phyloP scores from a whole-genome alignment of 2,888 invertebrate genomes.

The Eugnorisma glareosa region DNA sequence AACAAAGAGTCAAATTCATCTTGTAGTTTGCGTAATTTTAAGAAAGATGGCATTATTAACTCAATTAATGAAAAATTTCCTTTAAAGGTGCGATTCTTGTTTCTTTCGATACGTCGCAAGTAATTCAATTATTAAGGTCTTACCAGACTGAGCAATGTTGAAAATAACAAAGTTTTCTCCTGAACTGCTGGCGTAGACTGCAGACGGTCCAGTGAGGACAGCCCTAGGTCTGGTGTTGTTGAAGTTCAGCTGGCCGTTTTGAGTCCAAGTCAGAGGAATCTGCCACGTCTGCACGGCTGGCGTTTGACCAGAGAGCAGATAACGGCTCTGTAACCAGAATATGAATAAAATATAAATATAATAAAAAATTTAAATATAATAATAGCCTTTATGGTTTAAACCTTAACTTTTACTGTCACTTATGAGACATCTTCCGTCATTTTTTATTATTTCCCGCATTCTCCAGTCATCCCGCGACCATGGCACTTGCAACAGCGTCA shows the following conservation, averaged over 20 bases:
- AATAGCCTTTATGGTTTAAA: no score
- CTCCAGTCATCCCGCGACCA: no score
- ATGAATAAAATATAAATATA: background rate
- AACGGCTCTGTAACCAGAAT: constrained; percentile 77
- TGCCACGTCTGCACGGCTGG: constrained; percentile 77
- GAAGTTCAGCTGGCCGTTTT: constrained; percentile 81
- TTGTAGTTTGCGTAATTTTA: no score
- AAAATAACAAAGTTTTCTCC: constrained; percentile 90
- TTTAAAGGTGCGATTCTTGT: no score
- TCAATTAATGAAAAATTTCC: no score
- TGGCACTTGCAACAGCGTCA: no score
- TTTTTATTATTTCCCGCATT: no score
- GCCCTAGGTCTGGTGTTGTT: constrained; percentile 79
- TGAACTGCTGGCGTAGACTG: constrained; percentile 67
- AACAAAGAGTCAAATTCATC: no score
- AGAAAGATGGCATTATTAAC: no score
- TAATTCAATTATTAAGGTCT: background rate
- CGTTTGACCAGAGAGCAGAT: constrained; percentile 76
- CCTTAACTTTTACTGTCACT: no score
- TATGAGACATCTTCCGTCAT: no score
- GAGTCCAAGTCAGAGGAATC: constrained; percentile 86
- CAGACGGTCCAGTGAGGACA: constrained; percentile 70
- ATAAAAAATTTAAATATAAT: no score
- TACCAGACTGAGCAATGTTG: constrained; percentile 88
- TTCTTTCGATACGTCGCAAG: background rate